phyloP scores from a whole-genome alignment of 2,888 invertebrate genomes.

The Xestia rhomboidea region DNA sequence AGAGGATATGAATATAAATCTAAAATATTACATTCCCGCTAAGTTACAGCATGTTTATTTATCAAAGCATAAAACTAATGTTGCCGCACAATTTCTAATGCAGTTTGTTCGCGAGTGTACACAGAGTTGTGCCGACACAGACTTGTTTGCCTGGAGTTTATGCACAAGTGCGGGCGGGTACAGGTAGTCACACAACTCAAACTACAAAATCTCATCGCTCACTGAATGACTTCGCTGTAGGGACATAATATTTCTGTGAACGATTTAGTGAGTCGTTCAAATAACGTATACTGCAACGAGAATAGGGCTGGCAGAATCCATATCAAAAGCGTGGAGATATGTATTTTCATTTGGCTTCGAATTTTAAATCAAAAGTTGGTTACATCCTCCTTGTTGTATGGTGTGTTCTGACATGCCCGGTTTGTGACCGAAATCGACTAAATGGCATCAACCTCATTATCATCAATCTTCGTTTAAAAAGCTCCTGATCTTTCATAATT shows the following conservation, averaged over 20 bases:
- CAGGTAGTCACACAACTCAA: constrained; percentile 50
- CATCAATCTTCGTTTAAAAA: not conserved
- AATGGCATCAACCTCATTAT: no score
- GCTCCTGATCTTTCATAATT: not conserved
- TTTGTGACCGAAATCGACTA: no score
- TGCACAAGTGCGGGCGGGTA: constrained; percentile 50
- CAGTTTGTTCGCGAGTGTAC: constrained; percentile 57
- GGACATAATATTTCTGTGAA: constrained; percentile 51
- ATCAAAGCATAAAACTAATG: constrained; percentile 48
- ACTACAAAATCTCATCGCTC: constrained; percentile 57
- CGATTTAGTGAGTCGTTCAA: constrained; percentile 49
- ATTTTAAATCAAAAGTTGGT: not conserved
- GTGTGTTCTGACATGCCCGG: no score
- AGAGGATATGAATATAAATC: not conserved
- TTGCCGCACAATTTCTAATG: constrained; percentile 53
- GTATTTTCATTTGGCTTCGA: not conserved
- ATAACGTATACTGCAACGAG: constrained; percentile 14
- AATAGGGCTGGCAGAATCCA: constrained; percentile 42
- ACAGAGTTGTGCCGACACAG: constrained; percentile 40
- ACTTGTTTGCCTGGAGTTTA: constrained; percentile 53
- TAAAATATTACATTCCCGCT: constrained; percentile 1
- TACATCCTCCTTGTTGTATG: not conserved
- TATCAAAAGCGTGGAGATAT: no score
- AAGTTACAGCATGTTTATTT: constrained; percentile 43
- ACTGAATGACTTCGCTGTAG: constrained; percentile 38